phyloP scores from a whole-genome alignment of 2,888 invertebrate species.

The Chrysomela aeneicollis region DNA sequence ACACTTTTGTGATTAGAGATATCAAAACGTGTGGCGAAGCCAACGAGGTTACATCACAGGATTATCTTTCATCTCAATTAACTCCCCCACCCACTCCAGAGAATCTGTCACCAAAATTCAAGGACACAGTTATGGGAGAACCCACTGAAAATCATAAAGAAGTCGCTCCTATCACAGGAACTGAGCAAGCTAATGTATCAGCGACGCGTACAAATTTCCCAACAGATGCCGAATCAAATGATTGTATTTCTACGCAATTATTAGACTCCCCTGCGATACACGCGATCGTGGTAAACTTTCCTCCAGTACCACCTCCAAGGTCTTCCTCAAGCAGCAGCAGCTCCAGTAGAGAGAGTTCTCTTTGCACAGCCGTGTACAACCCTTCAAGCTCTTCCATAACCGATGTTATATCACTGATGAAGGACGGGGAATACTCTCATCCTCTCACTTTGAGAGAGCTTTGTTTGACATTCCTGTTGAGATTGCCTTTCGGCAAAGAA shows the following conservation, averaged over 20 bases:
- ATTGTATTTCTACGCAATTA: slow-evolving; percentile 2
- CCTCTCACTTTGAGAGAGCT: slow-evolving; percentile 66
- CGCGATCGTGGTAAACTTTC: slow-evolving; percentile 44
- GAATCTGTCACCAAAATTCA: slow-evolving; percentile 45
- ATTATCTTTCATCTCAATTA: slow-evolving; percentile 45
- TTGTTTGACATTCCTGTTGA: slow-evolving; percentile 71
- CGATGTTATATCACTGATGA: slow-evolving; percentile 67
- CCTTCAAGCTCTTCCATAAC: slow-evolving; percentile 68
- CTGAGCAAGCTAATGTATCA: background rate
- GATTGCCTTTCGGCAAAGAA: slow-evolving; percentile 74
- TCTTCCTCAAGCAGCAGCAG: slow-evolving; percentile 57
- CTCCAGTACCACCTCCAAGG: slow-evolving; percentile 43
- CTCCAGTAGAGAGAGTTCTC: slow-evolving; percentile 66
- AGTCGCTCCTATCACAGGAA: no score
- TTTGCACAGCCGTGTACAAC: slow-evolving; percentile 76
- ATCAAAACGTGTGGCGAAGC: slow-evolving; percentile 7
- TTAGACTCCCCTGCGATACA: slow-evolving; percentile 21
- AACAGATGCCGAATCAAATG: no score
- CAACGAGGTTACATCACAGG: slow-evolving; percentile 29
- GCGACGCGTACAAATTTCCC: no score
- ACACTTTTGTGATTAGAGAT: slow-evolving; percentile 29
- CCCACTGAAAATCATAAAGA: background rate
- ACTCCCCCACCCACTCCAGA: slow-evolving; percentile 58
- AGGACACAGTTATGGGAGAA: background rate
- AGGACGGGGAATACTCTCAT: slow-evolving; percentile 58